A percentile compares a stretch with the other conserved stretches of the same genome.
These are phyloP conservation scores for Psittacara wagleri DNA, from an alignment of 2,113 vertebrate genomes.

Conservation along the genomic window DNA sequence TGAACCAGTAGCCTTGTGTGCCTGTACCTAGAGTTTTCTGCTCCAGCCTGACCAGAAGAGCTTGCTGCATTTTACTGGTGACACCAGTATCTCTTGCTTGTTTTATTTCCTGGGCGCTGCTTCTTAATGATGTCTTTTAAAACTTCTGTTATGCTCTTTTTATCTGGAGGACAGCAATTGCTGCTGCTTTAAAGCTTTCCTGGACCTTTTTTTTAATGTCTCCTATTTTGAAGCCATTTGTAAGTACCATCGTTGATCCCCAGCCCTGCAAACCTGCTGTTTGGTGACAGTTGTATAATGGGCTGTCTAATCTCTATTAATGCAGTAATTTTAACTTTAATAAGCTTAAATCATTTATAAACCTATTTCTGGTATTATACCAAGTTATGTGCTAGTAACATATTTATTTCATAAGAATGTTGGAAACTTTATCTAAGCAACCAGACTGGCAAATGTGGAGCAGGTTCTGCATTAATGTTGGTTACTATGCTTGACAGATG, in stretches of 20 bases:
- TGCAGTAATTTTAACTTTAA: neutral
- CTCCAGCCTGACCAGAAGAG: neutral
- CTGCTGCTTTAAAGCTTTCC: neutral
- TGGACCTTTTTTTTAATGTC: neutral
- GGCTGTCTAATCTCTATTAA: neutral
- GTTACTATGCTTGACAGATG: constrained; percentile 60
- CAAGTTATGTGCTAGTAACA: neutral
- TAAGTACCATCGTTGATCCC: neutral
- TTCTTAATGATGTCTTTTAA: neutral
- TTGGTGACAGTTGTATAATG: neutral
- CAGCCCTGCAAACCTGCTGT: neutral
- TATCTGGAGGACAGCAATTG: neutral
- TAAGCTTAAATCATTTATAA: neutral
- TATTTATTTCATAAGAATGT: neutral
- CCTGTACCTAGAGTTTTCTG: neutral
- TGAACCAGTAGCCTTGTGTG: neutral
- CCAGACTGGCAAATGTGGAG: neutral
- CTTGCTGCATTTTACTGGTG: neutral
- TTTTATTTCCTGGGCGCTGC: neutral
- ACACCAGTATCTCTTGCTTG: neutral
- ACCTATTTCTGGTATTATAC: neutral
- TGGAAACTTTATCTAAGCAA: neutral
- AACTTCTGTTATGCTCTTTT: neutral
- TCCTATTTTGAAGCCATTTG: neutral
- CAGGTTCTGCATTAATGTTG: neutral